Evolutionary conservation across 2,113 vertebrate genomes (phyloP), one percentile per base, ranked within the genome.

Genomic region (Blennius ocellaris): DNA sequence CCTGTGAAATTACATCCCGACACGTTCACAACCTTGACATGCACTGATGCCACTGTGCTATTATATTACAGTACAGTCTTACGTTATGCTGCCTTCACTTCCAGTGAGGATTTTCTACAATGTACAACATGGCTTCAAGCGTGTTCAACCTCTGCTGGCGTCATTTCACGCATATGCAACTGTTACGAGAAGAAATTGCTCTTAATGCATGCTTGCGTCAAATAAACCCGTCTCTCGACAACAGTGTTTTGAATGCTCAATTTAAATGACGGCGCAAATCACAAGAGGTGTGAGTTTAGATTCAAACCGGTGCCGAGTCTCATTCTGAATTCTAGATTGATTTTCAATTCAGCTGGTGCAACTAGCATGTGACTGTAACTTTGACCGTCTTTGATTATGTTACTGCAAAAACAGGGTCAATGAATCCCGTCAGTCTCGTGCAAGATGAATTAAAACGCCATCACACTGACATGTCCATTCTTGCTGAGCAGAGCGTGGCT

Each of bases 381-480:
- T 58, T 12, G 44, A 52, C 38, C 43, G 11, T 14, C 37, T 14
- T 44, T 41, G 5, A 45, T 4, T 45, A 12, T 11, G 21, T 43
- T 44, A 38, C 53, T n/a, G 40, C 17, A 30, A 39, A 43, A 58
- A 8, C n/a, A 3, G 8, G 63, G 30, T 49, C 48, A 64, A 8
- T 48, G 40, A 12, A 15, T 6, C 43, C 16, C 5, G 44, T 37
- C 56, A 15, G 39, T 73, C 16, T 37, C 17, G 40, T 51, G 10
- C 5, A 16, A 17, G 30, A 17, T 17, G 30, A n/a, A 12, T 38
- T 38, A 0, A 53, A n/a, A 41, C n/a, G 8, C 36, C 15, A 59
- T 65, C n/a, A 58, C 47, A 58, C 11, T 59, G 30, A 39, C 38
- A 5, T 37, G 44, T 69, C 59, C 8, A 6, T 51, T 69, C 21